Evolutionary conservation across 2,113 vertebrate species (phyloP), one percentile per base, ranked within the genome.

Genomic region (Pterocles gutturalis): DNA sequence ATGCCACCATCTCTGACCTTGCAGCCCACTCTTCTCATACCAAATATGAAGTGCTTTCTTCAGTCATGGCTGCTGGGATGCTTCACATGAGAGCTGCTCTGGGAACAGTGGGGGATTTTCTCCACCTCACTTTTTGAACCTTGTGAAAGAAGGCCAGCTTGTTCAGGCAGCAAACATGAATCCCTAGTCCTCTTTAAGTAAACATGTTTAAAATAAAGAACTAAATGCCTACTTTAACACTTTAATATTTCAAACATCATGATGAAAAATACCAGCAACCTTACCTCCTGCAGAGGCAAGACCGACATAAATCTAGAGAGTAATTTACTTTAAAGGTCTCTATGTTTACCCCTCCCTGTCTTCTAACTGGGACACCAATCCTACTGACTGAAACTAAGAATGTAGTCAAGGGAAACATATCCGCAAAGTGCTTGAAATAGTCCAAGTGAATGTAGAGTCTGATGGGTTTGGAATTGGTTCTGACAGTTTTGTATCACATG

Each of bases 241-340:
- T 84, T 87, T 83, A 96, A 80, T 92, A 94, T 95, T 96, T 93
- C 94, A 93, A 94, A 87, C 65, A 94, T 89, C 70, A 77, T 12
- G 65, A 83, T 95, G 94, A 98, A 97, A 97, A 97, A 97, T 95
- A 93, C 82, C 95, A 95, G 95, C 48, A 91, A 76, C 0, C 5
- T 85, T 97, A 83, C 87, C 70, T 96, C 90, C 95, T 97, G 93
- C 90, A 89, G 90, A 92, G 88, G 76, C 6, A 7, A 96, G 91
- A 92, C 90, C 94, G 89, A 97, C 97, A 97, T 97, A 97, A 97
- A 97, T 97, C 90, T 90, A 93, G 65, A 58, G 79, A 94, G 89
- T 91, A 95, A 96, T 96, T 96, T 97, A 92, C 94, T 95, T 97
- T 93, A 97, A 91, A 97, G 91, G 84, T 91, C 94, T 97, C 55